These are phyloP conservation scores for Schlechtendalia chinensis DNA, from an alignment of 1,140 invertebrate genomes.

Conservation along the genomic window DNA sequence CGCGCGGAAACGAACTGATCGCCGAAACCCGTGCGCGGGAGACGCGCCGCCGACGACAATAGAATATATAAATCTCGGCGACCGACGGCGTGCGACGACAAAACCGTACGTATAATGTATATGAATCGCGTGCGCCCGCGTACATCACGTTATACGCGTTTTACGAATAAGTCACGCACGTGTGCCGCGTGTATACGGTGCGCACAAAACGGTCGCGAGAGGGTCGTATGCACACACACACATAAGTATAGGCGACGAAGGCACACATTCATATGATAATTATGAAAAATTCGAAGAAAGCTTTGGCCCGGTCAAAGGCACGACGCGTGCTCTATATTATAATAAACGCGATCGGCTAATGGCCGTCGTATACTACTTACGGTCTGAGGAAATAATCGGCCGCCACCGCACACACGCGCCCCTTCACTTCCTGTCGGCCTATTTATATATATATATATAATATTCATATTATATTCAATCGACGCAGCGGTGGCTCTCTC, in stretches of 20 bases:
- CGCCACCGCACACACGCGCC: constrained; percentile 6
- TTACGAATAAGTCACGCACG: background rate
- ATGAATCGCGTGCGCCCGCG: too few species aligned
- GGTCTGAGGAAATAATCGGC: constrained; percentile 20
- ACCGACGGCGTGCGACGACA: too few species aligned
- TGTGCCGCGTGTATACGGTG: background rate
- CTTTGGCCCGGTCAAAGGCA: background rate
- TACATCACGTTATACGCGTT: too few species aligned
- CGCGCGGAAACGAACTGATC: too few species aligned
- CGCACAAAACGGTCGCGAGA: background rate
- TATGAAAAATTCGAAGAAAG: background rate
- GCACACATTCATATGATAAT: constrained; percentile 8
- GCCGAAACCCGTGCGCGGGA: too few species aligned
- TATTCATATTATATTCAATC: constrained; percentile 14
- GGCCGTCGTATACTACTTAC: background rate
- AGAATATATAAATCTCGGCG: background rate
- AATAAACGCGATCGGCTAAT: constrained; percentile 1
- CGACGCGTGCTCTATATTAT: too few species aligned
- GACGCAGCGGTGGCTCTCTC: background rate
- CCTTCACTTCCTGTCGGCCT: background rate
- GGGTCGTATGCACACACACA: background rate
- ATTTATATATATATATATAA: background rate
- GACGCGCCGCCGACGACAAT: too few species aligned
- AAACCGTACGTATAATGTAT: too few species aligned
- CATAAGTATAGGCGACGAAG: background rate